phyloP scores from a whole-genome alignment of 2,888 invertebrate genomes.

The Notodonta ziczac region DNA sequence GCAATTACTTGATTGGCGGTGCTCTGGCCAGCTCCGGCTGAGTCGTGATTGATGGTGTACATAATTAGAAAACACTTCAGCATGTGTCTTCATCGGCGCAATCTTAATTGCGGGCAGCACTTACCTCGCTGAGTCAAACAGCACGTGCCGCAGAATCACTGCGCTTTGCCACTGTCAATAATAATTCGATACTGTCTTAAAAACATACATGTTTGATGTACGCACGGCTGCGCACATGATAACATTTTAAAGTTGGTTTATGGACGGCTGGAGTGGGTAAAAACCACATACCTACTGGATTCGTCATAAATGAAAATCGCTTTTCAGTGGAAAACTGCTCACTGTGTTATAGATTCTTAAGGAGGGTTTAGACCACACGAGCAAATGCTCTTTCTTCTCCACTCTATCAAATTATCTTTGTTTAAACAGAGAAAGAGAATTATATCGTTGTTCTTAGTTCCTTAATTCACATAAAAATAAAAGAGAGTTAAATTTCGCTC shows the following conservation, averaged over 20 bases:
- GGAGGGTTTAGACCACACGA: background rate
- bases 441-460: no score
- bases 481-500: no score
- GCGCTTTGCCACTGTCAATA: slow-evolving; percentile 45
- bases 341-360: background rate
- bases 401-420: no score
- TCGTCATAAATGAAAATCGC: slow-evolving; percentile 31
- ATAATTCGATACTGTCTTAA: slow-evolving; percentile 49
- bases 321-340: background rate
- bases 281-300: slow-evolving; percentile 24
- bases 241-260: slow-evolving; percentile 38
- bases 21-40: slow-evolving; percentile 74
- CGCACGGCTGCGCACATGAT: slow-evolving; percentile 29
- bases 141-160: slow-evolving; percentile 63
- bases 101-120: slow-evolving; percentile 83
- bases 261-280: slow-evolving; percentile 31
- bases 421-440: no score
- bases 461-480: no score
- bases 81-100: slow-evolving; percentile 80
- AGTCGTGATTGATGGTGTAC: slow-evolving; percentile 81
- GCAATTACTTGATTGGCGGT: slow-evolving; percentile 84
- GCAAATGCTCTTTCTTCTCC: no score
- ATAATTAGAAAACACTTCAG: slow-evolving; percentile 85
- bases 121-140: slow-evolving; percentile 78
- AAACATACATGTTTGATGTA: slow-evolving; percentile 46